Percentiles rank a stretch among this genome's conserved stretches.
Evolutionary conservation across 2,113 vertebrate genomes (phyloP).

Genomic region (Hyperoodon ampullatus): DNA sequence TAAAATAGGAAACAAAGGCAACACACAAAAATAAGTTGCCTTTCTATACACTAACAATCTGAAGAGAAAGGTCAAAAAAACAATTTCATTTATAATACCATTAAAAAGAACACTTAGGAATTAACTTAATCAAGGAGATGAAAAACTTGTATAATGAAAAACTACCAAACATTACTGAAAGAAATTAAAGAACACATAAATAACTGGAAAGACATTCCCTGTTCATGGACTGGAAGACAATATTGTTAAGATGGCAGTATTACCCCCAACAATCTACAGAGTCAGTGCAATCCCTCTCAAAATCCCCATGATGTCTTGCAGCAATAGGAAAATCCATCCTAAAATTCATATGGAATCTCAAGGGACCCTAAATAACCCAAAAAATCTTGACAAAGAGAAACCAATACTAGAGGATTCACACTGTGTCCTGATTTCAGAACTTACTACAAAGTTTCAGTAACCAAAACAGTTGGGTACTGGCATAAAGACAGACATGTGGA

Average conservation of each 20-base stretch:
- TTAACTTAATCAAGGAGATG: background rate
- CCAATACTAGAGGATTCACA: background rate
- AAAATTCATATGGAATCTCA: background rate
- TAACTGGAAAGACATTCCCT: background rate
- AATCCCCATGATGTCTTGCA: background rate
- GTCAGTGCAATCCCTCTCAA: background rate
- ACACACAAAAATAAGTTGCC: background rate
- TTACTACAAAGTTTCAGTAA: background rate
- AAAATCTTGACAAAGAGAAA: background rate
- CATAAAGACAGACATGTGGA: background rate
- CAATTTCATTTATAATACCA: background rate
- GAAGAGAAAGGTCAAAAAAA: background rate
- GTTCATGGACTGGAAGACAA: background rate
- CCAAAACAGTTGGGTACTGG: background rate
- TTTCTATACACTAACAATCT: background rate
- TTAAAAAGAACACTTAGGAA: background rate
- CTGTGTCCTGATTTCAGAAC: background rate
- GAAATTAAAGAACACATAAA: background rate
- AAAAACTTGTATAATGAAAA: background rate
- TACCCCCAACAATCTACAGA: background rate
- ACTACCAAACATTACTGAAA: background rate
- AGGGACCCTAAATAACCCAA: background rate
- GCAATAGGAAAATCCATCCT: background rate
- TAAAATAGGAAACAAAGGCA: background rate
- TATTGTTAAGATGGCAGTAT: background rate